phyloP scores from a whole-genome alignment of 2,797 vertebrate genomes.

The Crax fasciolata region DNA sequence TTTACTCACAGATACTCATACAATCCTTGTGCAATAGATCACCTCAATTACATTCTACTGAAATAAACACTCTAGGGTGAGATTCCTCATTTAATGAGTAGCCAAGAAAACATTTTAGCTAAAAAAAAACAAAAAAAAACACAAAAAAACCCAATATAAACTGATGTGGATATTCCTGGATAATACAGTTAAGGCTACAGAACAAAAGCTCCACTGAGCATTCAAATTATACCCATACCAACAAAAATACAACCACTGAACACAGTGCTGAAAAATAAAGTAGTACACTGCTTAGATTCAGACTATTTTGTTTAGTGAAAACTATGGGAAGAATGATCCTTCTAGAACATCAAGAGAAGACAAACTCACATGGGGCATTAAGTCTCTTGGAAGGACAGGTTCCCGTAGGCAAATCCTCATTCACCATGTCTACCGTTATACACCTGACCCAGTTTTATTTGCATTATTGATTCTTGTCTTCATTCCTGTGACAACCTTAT shows the following conservation, averaged over 20 bases:
- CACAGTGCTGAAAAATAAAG: background rate
- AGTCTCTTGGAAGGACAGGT: background rate
- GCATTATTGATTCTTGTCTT: background rate
- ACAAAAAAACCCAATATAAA: background rate
- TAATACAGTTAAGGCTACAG: background rate
- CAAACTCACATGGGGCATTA: background rate
- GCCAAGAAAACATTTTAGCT: slow-evolving; percentile 12
- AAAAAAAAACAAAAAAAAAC: background rate
- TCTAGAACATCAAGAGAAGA: background rate
- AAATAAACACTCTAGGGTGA: background rate
- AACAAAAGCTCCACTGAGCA: background rate
- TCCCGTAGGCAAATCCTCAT: background rate
- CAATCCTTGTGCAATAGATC: background rate
- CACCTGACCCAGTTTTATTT: background rate
- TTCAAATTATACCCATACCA: background rate
- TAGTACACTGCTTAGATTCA: background rate
- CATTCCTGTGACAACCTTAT: background rate
- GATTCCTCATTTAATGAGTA: slow-evolving; percentile 10
- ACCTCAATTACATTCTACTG: background rate
- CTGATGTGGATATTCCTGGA: background rate
- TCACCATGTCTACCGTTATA: rapidly evolving
- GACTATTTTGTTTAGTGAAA: background rate
- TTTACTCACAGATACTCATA: slow-evolving; percentile 3
- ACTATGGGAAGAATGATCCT: background rate
- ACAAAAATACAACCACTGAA: background rate